A percentile compares a stretch with the other conserved stretches of the same genome.
Evolutionary conservation across 2,888 invertebrate genomes (phyloP).

Genomic region (Cryptocheilus praepositus): DNA sequence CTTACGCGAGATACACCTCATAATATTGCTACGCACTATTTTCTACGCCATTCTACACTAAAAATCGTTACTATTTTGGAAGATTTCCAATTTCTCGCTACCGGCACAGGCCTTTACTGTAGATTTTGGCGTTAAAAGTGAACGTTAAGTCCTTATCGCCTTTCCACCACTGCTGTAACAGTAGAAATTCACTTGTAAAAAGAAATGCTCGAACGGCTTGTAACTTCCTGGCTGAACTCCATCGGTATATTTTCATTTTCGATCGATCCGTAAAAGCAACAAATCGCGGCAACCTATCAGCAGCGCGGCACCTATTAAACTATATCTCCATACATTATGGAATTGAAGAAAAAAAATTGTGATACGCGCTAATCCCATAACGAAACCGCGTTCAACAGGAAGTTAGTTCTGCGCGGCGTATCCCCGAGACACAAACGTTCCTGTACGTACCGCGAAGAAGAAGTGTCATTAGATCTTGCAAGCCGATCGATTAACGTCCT

Average conservation of each 20-base stretch:
- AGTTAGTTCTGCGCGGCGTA: constrained; percentile 34
- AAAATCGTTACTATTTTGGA: constrained; percentile 49
- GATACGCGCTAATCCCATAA: constrained; percentile 4
- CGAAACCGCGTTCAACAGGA: constrained; percentile 46
- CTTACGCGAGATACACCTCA: background rate
- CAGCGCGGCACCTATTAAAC: no score
- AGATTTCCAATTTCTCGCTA: constrained; percentile 40
- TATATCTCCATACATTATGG: no score
- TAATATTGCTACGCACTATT: constrained; percentile 33
- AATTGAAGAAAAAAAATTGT: no score
- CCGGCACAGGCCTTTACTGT: no score
- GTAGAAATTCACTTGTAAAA: constrained; percentile 39
- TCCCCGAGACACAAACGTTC: constrained; percentile 20
- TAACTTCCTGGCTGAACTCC: constrained; percentile 42
- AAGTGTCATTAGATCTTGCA: constrained; percentile 53
- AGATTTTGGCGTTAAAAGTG: no score
- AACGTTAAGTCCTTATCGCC: background rate
- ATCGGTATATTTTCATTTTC: constrained; percentile 9
- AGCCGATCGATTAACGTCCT: constrained; percentile 55
- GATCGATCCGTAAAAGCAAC: no score
- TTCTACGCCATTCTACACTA: constrained; percentile 38
- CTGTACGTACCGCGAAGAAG: constrained; percentile 2
- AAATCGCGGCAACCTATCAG: no score
- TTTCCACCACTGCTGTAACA: constrained; percentile 2
- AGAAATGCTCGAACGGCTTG: constrained; percentile 33